Percentiles rank a stretch among this genome's conserved stretches.
These are phyloP conservation scores for Limnothrissa miodon DNA, from an alignment of 2,113 vertebrate species.

Conservation along the genomic window DNA sequence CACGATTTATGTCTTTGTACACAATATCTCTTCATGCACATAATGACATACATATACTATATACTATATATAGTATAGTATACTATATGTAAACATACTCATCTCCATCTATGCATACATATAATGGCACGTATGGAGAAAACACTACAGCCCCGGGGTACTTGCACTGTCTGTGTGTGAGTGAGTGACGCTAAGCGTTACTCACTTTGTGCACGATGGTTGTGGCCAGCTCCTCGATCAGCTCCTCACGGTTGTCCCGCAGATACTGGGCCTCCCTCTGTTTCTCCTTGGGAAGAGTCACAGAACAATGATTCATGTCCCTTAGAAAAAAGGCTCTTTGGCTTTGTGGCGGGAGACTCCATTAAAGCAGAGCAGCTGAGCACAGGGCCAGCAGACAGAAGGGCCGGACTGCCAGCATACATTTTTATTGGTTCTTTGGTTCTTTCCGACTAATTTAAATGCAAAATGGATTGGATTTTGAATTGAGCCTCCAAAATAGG, in stretches of 20 bases:
- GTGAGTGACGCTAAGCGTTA: background rate
- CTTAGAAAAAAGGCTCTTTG: background rate
- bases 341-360: background rate
- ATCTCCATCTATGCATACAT: background rate
- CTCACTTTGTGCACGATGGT: constrained; percentile 91
- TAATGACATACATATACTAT: no score
- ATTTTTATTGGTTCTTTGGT: background rate
- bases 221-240: constrained; percentile 87
- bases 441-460: background rate
- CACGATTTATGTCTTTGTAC: no score
- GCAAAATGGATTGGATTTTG: background rate
- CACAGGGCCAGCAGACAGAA: background rate
- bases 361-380: background rate
- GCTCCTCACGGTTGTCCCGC: constrained; percentile 85
- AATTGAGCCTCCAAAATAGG: background rate
- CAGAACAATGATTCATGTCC: background rate
- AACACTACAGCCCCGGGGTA: background rate
- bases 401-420: background rate
- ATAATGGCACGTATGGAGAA: background rate
- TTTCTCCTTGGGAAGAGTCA: constrained; percentile 74
- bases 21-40: no score
- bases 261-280: constrained; percentile 88
- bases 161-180: background rate
- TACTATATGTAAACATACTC: background rate
- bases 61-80: no score